These are phyloP conservation scores for Raja brachyura DNA, from an alignment of 2,113 vertebrate species.

Conservation along the genomic window DNA sequence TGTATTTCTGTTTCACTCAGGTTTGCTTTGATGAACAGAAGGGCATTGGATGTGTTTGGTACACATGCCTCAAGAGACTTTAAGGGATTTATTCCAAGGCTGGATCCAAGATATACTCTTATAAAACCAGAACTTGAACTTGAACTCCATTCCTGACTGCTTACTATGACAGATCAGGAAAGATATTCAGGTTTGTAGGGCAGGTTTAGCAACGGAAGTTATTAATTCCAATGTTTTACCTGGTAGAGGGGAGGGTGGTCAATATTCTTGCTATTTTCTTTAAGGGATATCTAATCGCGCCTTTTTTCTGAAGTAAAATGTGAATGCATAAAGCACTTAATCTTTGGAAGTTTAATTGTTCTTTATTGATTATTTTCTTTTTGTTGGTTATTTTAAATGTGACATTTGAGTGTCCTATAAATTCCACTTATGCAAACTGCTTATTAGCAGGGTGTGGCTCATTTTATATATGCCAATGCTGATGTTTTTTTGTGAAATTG, in stretches of 20 bases:
- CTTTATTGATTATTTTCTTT: constrained; percentile 22
- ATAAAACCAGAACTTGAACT: constrained; percentile 59
- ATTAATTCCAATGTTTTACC: neutral
- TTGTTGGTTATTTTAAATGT: constrained; percentile 30
- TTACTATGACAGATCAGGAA: neutral
- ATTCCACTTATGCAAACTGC: constrained; percentile 15
- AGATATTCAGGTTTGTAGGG: neutral
- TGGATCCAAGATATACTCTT: constrained; percentile 73
- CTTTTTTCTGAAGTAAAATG: constrained; percentile 2
- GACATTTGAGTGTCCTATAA: neutral
- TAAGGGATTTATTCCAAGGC: constrained; percentile 71
- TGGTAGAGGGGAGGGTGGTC: too few relatives aligned
- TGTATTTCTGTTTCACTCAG: constrained; percentile 51
- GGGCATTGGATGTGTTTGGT: constrained; percentile 80
- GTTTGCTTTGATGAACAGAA: constrained; percentile 89
- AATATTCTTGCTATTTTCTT: constrained; percentile 26
- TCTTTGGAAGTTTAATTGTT: constrained; percentile 19
- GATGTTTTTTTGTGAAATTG: neutral
- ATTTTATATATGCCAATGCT: neutral
- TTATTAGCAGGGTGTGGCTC: neutral
- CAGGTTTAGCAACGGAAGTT: neutral
- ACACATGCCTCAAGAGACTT: constrained; percentile 85
- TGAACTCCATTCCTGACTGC: constrained; percentile 6
- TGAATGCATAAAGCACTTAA: constrained; percentile 29
- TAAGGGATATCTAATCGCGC: constrained; percentile 26